These are phyloP conservation scores for Lophochroa leadbeateri DNA, from an alignment of 2,113 vertebrate species.

Conservation along the genomic window DNA sequence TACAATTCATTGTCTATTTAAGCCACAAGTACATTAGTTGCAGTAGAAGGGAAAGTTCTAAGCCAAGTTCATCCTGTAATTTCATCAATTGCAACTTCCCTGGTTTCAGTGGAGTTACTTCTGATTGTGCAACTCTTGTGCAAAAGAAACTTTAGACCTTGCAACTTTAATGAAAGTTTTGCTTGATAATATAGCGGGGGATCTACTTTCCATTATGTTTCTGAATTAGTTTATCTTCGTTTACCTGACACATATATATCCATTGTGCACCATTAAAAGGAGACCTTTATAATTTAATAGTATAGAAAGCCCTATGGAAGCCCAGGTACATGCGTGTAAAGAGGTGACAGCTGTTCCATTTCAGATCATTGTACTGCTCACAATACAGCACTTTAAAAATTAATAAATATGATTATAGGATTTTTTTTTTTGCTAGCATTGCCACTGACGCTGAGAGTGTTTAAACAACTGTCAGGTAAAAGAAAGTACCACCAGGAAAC, in stretches of 20 bases:
- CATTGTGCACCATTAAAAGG: background rate
- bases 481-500: background rate
- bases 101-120: background rate
- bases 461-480: constrained; percentile 37
- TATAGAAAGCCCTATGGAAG: constrained; percentile 53
- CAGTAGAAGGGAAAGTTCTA: background rate
- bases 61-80: background rate
- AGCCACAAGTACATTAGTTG: background rate
- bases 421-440: constrained; percentile 40
- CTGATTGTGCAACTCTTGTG: background rate
- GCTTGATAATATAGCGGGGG: background rate
- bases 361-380: constrained; percentile 57
- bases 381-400: constrained; percentile 73
- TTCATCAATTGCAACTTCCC: background rate
- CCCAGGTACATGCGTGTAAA: background rate
- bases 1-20: background rate
- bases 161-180: background rate
- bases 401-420: constrained; percentile 54
- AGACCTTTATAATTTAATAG: background rate
- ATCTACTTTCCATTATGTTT: background rate
- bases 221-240: constrained; percentile 19
- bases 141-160: background rate
- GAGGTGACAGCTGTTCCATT: constrained; percentile 73
- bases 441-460: constrained; percentile 54
- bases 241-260: background rate